Percentiles rank a stretch among this genome's conserved stretches.
Conservation (phyloP, 2,888 invertebrate genomes). For the Mamestra brassicae region DNA sequence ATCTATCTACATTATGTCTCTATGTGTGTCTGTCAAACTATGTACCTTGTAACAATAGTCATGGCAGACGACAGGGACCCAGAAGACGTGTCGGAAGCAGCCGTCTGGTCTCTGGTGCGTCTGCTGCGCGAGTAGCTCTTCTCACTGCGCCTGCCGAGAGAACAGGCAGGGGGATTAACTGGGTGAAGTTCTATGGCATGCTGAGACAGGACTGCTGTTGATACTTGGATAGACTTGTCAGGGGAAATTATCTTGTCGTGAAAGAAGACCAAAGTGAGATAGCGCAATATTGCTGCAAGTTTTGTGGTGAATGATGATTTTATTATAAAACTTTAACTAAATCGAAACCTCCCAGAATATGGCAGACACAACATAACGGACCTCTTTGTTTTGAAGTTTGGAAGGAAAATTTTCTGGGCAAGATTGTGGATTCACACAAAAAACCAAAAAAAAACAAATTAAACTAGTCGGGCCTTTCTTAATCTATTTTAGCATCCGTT, state of each 20-base stretch:
- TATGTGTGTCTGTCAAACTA: neutral
- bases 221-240: neutral
- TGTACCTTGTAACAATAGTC: slow-evolving; percentile 89
- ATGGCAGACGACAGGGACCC: slow-evolving; percentile 89
- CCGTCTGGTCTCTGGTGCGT: slow-evolving; percentile 74
- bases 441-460: neutral
- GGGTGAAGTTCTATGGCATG: neutral
- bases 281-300: too few species aligned
- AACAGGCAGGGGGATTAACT: slow-evolving; percentile 51
- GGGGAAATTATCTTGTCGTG: neutral
- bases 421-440: too few species aligned
- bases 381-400: too few species aligned
- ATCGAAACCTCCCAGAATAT: too few species aligned
- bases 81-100: slow-evolving; percentile 84
- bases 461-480: too few species aligned
- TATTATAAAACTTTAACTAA: too few species aligned
- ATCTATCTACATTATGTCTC: too few species aligned
- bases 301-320: too few species aligned
- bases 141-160: slow-evolving; percentile 85
- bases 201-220: neutral
- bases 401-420: too few species aligned
- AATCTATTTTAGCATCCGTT: too few species aligned
- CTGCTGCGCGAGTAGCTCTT: slow-evolving; percentile 85
- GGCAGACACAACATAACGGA: too few species aligned
- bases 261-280: neutral